Evolutionary conservation across 2,113 vertebrate species (phyloP).

Genomic region (Paralichthys olivaceus): DNA sequence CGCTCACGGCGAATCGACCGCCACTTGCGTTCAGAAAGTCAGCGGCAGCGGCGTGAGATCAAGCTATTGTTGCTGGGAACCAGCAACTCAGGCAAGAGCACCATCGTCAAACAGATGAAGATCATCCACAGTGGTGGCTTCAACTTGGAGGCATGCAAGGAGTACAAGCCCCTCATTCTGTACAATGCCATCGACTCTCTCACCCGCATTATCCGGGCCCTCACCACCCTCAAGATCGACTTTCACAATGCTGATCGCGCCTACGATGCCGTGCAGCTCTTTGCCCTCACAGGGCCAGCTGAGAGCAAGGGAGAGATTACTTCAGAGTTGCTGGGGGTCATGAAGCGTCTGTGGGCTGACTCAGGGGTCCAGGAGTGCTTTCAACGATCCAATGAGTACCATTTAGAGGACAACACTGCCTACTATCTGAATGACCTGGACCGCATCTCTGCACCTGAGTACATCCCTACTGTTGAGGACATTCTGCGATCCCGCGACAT

Average conservation of each 20-base stretch:
- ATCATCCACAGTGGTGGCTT: constrained; percentile 99
- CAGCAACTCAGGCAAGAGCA: constrained; percentile 99
- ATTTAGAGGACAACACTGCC: constrained; percentile 97
- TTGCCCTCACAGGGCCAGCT: constrained; percentile 94
- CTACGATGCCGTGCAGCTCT: constrained; percentile 97
- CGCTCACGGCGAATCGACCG: constrained; percentile 98
- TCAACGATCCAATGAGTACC: constrained; percentile 97
- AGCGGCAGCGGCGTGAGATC: constrained; percentile 96
- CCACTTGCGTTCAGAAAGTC: constrained; percentile 98
- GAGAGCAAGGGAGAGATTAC: constrained; percentile 99
- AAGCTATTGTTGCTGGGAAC: constrained; percentile 97
- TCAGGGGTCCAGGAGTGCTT: constrained; percentile 97
- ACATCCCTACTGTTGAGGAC: constrained; percentile 97
- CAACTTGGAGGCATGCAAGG: constrained; percentile 97
- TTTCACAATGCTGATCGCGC: constrained; percentile 97
- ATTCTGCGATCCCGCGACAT: constrained; percentile 98
- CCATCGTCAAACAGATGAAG: constrained; percentile 99
- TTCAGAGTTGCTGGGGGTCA: constrained; percentile 93
- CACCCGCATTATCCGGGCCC: constrained; percentile 96
- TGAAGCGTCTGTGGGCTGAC: constrained; percentile 96
- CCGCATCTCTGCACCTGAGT: constrained; percentile 93
- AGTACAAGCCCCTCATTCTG: constrained; percentile 97
- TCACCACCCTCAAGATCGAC: constrained; percentile 96
- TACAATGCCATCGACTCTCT: constrained; percentile 99
- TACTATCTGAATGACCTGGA: constrained; percentile 99